phyloP scores from a whole-genome alignment of 1,140 invertebrate genomes.

The Asobara japonica region DNA sequence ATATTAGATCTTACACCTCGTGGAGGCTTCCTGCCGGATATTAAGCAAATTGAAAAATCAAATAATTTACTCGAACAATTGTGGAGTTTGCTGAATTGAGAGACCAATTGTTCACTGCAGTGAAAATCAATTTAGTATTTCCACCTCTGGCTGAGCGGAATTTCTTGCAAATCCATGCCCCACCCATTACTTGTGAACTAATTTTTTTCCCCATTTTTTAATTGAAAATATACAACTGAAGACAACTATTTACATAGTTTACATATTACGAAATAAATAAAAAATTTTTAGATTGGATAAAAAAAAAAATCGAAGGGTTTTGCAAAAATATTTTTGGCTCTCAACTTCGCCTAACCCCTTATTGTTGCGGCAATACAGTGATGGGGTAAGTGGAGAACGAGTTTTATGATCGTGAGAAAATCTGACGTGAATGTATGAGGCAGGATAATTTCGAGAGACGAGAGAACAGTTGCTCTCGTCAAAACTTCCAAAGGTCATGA shows the following conservation, averaged over 20 bases:
- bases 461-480: background rate
- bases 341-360: no score
- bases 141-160: background rate
- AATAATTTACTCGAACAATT: background rate
- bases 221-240: no score
- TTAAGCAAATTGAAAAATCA: constrained; percentile 14
- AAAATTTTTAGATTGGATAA: no score
- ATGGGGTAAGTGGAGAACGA: background rate
- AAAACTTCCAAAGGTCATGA: constrained; percentile 4
- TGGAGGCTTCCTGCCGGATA: background rate
- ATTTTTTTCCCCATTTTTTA: no score
- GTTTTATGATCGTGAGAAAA: constrained; percentile 6
- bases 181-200: no score
- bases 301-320: no score
- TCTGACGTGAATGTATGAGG: background rate
- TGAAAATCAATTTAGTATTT: constrained; percentile 1
- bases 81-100: background rate
- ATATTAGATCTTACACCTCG: constrained; percentile 6
- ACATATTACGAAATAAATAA: no score
- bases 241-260: no score
- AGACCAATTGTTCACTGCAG: constrained; percentile 6
- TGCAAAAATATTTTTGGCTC: no score
- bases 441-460: background rate
- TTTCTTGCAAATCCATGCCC: background rate
- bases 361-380: background rate